Evolutionary conservation across 2,113 vertebrate genomes (phyloP).

Genomic region (Apteryx mantelli): DNA sequence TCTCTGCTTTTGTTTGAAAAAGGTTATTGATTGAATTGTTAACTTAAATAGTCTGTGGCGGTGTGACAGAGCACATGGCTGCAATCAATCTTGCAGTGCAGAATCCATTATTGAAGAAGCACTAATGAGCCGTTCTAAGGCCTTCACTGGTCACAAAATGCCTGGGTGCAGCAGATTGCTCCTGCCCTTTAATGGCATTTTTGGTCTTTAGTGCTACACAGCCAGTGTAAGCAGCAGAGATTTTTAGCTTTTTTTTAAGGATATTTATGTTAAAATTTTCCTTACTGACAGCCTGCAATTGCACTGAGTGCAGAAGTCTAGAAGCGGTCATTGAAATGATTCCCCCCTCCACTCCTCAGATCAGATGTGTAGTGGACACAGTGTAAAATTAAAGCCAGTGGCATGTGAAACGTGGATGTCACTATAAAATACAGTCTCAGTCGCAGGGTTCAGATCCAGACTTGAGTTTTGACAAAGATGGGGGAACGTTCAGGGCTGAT

Average conservation of each 20-base stretch:
- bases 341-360: neutral
- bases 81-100: slow-evolving; percentile 72
- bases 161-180: slow-evolving; percentile 68
- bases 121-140: slow-evolving; percentile 71
- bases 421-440: slow-evolving; percentile 1
- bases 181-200: slow-evolving; percentile 54
- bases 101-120: slow-evolving; percentile 74
- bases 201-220: slow-evolving; percentile 36
- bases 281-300: neutral
- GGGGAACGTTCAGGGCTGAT: slow-evolving; percentile 1
- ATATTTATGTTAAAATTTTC: slow-evolving; percentile 11
- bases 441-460: slow-evolving; percentile 10
- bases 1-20: slow-evolving; percentile 62
- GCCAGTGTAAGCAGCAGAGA: neutral
- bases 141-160: slow-evolving; percentile 58
- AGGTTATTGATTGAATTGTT: slow-evolving; percentile 73
- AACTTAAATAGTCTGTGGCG: slow-evolving; percentile 69
- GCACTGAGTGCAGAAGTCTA: neutral
- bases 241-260: neutral
- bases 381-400: slow-evolving; percentile 20
- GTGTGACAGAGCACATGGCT: slow-evolving; percentile 66
- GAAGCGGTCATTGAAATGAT: neutral
- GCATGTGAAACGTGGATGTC: slow-evolving; percentile 6
- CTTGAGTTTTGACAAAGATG: neutral
- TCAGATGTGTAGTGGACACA: neutral